These are phyloP conservation scores for Perizoma flavofasciatum DNA, from an alignment of 2,888 invertebrate genomes.

Conservation along the genomic window DNA sequence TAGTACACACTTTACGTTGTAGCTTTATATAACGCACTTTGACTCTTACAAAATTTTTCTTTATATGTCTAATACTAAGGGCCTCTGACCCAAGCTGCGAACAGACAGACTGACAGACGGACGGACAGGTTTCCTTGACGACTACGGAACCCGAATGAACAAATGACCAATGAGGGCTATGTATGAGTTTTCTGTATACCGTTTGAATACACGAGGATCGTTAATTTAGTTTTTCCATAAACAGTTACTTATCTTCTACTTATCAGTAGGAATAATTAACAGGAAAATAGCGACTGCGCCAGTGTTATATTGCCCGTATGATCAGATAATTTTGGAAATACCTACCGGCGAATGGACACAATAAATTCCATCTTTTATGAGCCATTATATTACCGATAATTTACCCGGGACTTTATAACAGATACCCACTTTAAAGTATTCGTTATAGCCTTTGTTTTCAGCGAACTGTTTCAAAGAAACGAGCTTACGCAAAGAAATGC, in stretches of 20 bases:
- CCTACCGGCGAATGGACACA: conserved; percentile 49
- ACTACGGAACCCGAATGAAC: too few species aligned
- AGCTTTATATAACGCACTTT: too few species aligned
- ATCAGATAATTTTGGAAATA: conserved; percentile 66
- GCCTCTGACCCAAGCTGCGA: too few species aligned
- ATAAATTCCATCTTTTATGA: conserved; percentile 76
- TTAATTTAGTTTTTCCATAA: background rate
- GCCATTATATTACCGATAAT: conserved; percentile 72
- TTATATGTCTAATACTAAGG: too few species aligned
- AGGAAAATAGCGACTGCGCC: conserved; percentile 20
- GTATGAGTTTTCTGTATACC: too few species aligned
- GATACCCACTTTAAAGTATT: conserved; percentile 53
- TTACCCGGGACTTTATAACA: conserved; percentile 45
- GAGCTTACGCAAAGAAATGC: background rate
- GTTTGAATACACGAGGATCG: too few species aligned
- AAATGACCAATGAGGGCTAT: too few species aligned
- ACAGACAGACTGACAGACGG: too few species aligned
- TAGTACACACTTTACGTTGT: too few species aligned
- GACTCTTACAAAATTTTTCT: too few species aligned
- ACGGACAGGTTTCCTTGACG: too few species aligned
- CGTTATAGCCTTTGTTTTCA: conserved; percentile 35
- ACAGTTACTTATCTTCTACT: background rate
- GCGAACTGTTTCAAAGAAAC: conserved; percentile 11
- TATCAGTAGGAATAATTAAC: conserved; percentile 33
- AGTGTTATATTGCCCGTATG: conserved; percentile 41